Evolutionary conservation across 2,888 invertebrate genomes (phyloP).

Genomic region (Agelastica alni): DNA sequence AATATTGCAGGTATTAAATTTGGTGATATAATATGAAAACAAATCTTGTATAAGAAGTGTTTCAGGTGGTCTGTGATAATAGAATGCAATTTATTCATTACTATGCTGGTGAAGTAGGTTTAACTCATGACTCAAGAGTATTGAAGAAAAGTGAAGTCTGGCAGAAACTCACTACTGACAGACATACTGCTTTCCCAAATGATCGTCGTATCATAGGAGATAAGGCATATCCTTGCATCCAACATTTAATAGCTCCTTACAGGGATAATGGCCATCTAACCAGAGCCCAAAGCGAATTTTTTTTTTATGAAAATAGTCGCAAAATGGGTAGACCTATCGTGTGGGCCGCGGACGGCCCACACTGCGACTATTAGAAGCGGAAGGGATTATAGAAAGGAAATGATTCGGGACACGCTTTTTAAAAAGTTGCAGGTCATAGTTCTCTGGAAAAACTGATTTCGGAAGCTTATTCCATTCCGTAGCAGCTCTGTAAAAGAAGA

Average conservation of each 20-base stretch:
- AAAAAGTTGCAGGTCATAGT: too few species aligned
- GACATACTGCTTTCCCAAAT: neutral
- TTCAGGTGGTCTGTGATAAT: conserved; percentile 4
- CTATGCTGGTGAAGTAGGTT: conserved; percentile 3
- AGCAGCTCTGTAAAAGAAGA: too few species aligned
- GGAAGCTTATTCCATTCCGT: too few species aligned
- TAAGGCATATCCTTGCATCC: neutral
- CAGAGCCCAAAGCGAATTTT: neutral
- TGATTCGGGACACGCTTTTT: too few species aligned
- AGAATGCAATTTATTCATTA: neutral
- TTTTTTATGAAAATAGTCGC: too few species aligned
- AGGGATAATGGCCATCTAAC: conserved; percentile 3
- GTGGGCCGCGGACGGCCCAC: too few species aligned
- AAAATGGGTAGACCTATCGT: too few species aligned
- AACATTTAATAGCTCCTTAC: neutral
- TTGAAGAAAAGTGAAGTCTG: neutral
- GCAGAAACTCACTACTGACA: neutral
- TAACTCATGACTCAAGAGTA: neutral
- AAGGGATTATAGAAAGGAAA: too few species aligned
- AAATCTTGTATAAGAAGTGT: too few species aligned
- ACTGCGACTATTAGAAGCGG: too few species aligned
- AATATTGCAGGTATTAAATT: neutral
- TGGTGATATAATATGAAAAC: neutral
- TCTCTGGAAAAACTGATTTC: too few species aligned
- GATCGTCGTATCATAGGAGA: neutral